These are phyloP conservation scores for Pteropus rufus DNA, from an alignment of 2,797 vertebrate genomes.

Conservation along the genomic window DNA sequence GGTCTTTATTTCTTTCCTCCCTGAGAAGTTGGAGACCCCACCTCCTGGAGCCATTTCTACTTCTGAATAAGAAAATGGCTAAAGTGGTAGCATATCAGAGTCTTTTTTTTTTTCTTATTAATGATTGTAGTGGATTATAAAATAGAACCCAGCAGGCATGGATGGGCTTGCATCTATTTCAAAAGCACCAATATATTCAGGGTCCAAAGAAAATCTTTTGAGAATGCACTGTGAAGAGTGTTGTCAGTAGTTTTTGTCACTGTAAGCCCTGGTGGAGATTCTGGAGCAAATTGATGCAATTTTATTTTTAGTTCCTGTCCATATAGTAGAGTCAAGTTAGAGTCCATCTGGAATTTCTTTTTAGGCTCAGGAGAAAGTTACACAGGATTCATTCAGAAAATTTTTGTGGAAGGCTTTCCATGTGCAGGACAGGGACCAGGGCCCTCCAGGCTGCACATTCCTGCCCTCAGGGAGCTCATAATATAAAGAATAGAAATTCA, in stretches of 20 bases:
- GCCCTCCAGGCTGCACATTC: not conserved
- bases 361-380: not conserved
- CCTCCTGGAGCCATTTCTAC: slow-evolving; percentile 9
- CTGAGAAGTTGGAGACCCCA: slow-evolving; percentile 35
- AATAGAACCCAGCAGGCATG: slow-evolving; percentile 61
- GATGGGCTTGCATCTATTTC: slow-evolving; percentile 56
- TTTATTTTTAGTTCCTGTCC: slow-evolving; percentile 48
- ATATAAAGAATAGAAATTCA: not conserved
- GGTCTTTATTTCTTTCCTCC: slow-evolving; percentile 42
- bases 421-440: not conserved
- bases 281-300: not conserved
- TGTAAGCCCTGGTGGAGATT: slow-evolving; percentile 33
- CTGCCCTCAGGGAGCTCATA: not conserved
- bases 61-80: slow-evolving; percentile 44
- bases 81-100: not conserved
- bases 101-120: slow-evolving; percentile 21
- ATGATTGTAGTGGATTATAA: slow-evolving; percentile 46
- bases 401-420: not conserved
- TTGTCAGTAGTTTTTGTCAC: slow-evolving; percentile 34
- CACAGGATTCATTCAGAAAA: not conserved
- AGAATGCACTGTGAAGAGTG: slow-evolving; percentile 24
- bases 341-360: not conserved
- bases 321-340: not conserved
- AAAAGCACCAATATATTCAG: slow-evolving; percentile 60
- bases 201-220: slow-evolving; percentile 64